phyloP scores from a whole-genome alignment of 2,888 invertebrate species.

The Craniophora ligustri region DNA sequence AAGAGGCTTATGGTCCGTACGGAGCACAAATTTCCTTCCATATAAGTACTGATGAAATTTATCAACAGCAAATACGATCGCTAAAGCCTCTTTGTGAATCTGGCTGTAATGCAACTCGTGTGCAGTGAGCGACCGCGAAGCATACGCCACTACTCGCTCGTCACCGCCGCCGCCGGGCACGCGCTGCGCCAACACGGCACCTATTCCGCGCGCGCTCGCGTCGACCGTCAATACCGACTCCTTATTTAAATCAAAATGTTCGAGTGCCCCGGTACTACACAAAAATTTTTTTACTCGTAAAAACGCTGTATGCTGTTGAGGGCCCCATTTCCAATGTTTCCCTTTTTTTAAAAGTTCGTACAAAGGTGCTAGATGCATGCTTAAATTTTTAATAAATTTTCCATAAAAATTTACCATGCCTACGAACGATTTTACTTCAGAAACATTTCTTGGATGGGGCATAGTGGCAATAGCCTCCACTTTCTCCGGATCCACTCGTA shows the following conservation, averaged over 20 bases:
- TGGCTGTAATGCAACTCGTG: slow-evolving; percentile 3
- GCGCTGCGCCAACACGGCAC: slow-evolving; percentile 2
- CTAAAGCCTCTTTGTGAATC: slow-evolving; percentile 9
- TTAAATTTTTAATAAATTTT: neutral
- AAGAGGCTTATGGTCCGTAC: slow-evolving; percentile 4
- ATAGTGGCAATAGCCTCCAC: neutral
- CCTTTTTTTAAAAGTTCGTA: slow-evolving; percentile 9
- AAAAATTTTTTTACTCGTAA: neutral
- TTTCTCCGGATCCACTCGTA: neutral
- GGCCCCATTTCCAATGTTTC: neutral
- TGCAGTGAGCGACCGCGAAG: slow-evolving; percentile 1
- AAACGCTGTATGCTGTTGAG: neutral
- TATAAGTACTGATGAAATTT: slow-evolving; percentile 9
- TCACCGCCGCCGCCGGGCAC: neutral
- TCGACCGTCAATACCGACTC: neutral
- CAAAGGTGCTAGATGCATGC: neutral
- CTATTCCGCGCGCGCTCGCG: slow-evolving; percentile 1
- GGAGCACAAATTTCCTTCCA: neutral
- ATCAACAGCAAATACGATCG: slow-evolving; percentile 11
- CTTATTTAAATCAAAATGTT: neutral
- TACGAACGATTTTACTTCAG: neutral
- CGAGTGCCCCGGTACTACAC: neutral
- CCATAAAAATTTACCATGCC: neutral
- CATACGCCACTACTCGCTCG: neutral
- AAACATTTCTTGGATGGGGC: neutral